phyloP scores from a whole-genome alignment of 2,113 vertebrate genomes.

The Thalassarche chlororhynchos region DNA sequence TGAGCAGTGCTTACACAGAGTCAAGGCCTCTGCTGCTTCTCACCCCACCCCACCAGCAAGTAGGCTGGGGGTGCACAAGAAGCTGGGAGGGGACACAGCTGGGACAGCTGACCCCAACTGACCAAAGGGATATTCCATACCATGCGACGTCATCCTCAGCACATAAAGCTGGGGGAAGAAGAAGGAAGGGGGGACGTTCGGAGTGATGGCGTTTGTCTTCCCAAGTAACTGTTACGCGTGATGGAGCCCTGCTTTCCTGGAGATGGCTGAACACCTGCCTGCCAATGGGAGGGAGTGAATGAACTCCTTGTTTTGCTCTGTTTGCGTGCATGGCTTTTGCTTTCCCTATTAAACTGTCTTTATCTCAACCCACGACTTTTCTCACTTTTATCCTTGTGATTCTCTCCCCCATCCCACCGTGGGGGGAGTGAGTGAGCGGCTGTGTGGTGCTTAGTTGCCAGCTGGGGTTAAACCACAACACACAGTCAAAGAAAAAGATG shows the following conservation, averaged over 20 bases:
- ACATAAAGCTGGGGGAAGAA: too few relatives aligned
- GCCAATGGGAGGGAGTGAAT: not conserved
- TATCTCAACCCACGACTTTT: not conserved
- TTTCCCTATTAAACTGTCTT: not conserved
- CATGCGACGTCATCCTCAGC: too few relatives aligned
- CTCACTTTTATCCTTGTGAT: not conserved
- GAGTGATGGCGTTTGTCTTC: not conserved
- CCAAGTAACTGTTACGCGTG: rapidly evolving
- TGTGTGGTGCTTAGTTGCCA: not conserved
- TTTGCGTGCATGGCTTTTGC: not conserved
- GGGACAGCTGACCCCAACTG: too few relatives aligned
- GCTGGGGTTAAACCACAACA: not conserved
- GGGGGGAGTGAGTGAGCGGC: not conserved
- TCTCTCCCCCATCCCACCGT: not conserved
- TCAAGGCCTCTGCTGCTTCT: too few relatives aligned
- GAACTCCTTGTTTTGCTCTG: not conserved
- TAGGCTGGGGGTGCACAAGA: too few relatives aligned
- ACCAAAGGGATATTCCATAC: too few relatives aligned
- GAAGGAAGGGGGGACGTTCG: not conserved
- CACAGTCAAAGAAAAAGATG: not conserved
- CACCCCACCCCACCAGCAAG: too few relatives aligned
- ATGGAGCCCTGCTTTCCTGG: not conserved
- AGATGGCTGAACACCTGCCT: not conserved
- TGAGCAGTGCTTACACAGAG: not conserved
- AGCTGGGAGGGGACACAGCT: too few relatives aligned